Evolutionary conservation across 2,113 vertebrate genomes (phyloP).

Genomic region (Aramus guarauna): DNA sequence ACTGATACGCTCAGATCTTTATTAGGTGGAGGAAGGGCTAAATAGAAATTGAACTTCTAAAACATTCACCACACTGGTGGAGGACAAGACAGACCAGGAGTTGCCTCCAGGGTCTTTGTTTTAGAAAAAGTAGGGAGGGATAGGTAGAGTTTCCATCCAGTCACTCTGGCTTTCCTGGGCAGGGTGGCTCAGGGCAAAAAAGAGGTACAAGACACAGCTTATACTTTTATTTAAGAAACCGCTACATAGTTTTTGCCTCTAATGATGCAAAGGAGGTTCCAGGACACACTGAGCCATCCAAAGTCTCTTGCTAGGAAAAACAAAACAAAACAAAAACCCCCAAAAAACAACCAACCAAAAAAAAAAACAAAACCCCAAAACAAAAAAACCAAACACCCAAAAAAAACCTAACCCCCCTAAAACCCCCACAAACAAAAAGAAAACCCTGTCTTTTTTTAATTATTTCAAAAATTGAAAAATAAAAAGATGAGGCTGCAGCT

Average conservation of each 20-base stretch:
- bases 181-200: background rate
- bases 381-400: background rate
- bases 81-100: slow-evolving; percentile 15
- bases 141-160: background rate
- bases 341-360: background rate
- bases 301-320: background rate
- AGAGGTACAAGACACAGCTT: slow-evolving; percentile 46
- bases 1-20: slow-evolving; percentile 66
- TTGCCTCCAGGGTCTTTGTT: background rate
- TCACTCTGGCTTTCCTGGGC: background rate
- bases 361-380: background rate
- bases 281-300: background rate
- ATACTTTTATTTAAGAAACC: slow-evolving; percentile 53
- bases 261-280: slow-evolving; percentile 19
- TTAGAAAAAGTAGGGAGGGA: background rate
- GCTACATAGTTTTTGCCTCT: slow-evolving; percentile 43
- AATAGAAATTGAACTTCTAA: slow-evolving; percentile 51
- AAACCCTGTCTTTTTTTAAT: background rate
- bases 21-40: slow-evolving; percentile 65
- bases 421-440: background rate
- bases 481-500: background rate
- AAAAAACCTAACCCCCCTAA: background rate
- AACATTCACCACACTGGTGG: slow-evolving; percentile 15
- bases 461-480: background rate
- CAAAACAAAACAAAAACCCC: background rate